Percentiles rank a stretch among this genome's conserved stretches.
Conservation (phyloP, 2,888 invertebrate species). For the Hyles lineata region DNA sequence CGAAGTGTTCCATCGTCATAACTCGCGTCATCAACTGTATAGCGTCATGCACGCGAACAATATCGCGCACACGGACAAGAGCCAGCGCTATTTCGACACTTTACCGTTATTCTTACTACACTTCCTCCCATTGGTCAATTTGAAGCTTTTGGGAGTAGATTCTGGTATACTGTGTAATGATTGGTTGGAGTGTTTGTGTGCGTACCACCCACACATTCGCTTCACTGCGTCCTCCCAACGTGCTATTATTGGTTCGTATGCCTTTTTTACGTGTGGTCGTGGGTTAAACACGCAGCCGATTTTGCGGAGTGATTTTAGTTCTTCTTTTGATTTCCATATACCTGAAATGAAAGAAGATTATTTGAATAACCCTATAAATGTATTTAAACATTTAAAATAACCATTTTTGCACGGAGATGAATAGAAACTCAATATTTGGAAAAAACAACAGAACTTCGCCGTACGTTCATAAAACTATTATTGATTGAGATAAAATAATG, state of each 20-base stretch:
- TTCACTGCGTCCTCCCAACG: slow-evolving; percentile 86
- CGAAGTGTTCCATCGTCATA: too few species aligned
- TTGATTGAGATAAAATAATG: too few species aligned
- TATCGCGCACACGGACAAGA: slow-evolving; percentile 61
- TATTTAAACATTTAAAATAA: too few species aligned
- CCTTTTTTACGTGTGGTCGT: slow-evolving; percentile 61
- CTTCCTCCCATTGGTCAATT: slow-evolving; percentile 45
- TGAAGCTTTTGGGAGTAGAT: slow-evolving; percentile 58
- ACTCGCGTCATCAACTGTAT: slow-evolving; percentile 63
- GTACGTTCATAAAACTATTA: too few species aligned
- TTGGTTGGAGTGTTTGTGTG: slow-evolving; percentile 40
- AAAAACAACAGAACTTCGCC: too few species aligned
- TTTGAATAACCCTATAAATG: too few species aligned
- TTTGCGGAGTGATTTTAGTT: slow-evolving; percentile 85
- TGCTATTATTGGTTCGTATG: slow-evolving; percentile 65
- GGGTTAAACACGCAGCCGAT: slow-evolving; percentile 87
- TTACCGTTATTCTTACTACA: slow-evolving; percentile 50
- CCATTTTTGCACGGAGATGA: too few species aligned
- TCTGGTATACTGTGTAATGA: slow-evolving; percentile 49
- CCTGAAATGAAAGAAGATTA: slow-evolving; percentile 71
- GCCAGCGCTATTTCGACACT: slow-evolving; percentile 73
- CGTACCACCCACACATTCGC: slow-evolving; percentile 85
- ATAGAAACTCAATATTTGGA: too few species aligned
- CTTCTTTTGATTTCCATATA: slow-evolving; percentile 89
- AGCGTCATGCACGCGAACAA: slow-evolving; percentile 58